Base-by-base conservation (phyloP, 2,888 invertebrate species). In the Ormyrus pomaceus region DNA sequence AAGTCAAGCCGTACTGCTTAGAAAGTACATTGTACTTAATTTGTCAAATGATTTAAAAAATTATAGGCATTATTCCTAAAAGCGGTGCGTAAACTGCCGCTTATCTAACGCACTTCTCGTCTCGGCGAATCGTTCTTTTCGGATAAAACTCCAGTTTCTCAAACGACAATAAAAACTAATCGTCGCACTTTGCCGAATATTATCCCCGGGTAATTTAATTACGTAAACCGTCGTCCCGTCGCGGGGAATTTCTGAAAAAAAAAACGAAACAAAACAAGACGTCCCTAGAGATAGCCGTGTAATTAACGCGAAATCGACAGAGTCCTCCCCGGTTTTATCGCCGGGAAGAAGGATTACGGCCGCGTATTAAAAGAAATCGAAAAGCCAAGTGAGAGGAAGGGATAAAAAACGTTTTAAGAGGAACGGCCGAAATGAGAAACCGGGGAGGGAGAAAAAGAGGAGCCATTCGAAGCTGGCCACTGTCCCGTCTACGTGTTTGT, bases 331-430 rank as follows among this genome's bases (percentile, higher is more conserved):
- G 68, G 71, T 79, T 79, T 79, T 79, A 79, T 79, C 75, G 79
- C 75, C 71, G 53, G 74, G 58, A 79, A 75, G 79, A 75, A 75
- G 65, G 79, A 79, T 79, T 79, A 71, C 74, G 79, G 74, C 59
- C 73, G 73, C 66, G 71, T 80, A 75, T 80, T 80, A 80, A 76
- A 75, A 79, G 79, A 79, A 79, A 79, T 79, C 79, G 79, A 79
- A 79, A 79, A 79, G 79, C 45, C 70, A 50, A 58, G 72, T 46
- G n/a, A 48, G 64, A 61, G 50, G 72, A 34, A 73, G 78, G 79
- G 70, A 75, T 70, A 70, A 79, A 79, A 79, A 79, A 8, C 8
- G 55, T 74, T 75, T 69, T 53, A 74, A 65, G 66, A 59, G 68
- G 78, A 73, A 75, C 50, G 69, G 68, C 55, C 66, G 71, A 72